Conservation (phyloP, 1,140 invertebrate species). For the Cherax destructor region DNA sequence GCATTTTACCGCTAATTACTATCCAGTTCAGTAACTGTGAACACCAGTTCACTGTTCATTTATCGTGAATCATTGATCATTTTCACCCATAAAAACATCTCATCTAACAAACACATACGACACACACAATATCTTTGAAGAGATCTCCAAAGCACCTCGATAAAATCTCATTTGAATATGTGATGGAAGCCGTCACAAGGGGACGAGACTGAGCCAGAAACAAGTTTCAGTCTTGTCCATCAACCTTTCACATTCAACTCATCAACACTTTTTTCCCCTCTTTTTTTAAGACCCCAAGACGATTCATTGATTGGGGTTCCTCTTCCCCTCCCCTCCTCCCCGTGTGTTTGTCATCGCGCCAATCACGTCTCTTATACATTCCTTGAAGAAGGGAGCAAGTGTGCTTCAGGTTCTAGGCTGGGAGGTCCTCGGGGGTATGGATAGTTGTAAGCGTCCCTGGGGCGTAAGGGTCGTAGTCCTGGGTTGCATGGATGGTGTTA, state of each 20-base stretch:
- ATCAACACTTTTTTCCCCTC: slow-evolving; percentile 55
- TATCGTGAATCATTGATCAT: too few relatives aligned
- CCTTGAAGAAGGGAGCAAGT: slow-evolving; percentile 60
- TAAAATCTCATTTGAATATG: slow-evolving; percentile 63
- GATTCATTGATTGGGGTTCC: slow-evolving; percentile 50
- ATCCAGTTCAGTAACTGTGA: too few relatives aligned
- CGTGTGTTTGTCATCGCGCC: slow-evolving; percentile 49
- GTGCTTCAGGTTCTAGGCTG: background rate
- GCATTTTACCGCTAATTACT: too few relatives aligned
- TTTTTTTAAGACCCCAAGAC: slow-evolving; percentile 9
- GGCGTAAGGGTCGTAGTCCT: background rate
- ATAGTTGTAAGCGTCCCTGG: background rate
- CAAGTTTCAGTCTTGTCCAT: slow-evolving; percentile 51
- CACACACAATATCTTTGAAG: background rate
- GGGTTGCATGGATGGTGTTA: background rate
- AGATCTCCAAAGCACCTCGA: background rate
- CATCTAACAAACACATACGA: too few relatives aligned
- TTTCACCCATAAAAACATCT: too few relatives aligned
- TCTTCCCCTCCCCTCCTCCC: background rate
- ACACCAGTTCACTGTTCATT: too few relatives aligned
- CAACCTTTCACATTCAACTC: slow-evolving; percentile 41
- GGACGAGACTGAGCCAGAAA: slow-evolving; percentile 37
- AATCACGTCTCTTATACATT: slow-evolving; percentile 61
- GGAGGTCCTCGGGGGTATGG: background rate
- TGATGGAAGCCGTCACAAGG: slow-evolving; percentile 25